A percentile compares a stretch with the other conserved stretches of the same genome.
Conservation (phyloP, 2,888 invertebrate species). For the Metallyticus violacea region DNA sequence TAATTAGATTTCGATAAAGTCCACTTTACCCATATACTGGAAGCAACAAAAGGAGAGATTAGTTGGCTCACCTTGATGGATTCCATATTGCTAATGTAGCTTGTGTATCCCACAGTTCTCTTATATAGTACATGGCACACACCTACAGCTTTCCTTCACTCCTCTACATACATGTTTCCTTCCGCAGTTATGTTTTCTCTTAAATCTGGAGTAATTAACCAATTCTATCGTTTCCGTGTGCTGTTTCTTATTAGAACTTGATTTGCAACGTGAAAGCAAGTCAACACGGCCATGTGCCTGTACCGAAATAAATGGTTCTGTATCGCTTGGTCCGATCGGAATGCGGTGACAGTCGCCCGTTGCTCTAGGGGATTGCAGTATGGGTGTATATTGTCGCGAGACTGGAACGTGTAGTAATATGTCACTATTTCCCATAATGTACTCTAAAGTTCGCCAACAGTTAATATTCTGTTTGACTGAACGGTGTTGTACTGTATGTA, state of each 20-base stretch:
- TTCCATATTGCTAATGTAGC: neutral
- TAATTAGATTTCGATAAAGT: too few relatives aligned
- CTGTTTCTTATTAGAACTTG: neutral
- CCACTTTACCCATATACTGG: too few relatives aligned
- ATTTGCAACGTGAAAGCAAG: neutral
- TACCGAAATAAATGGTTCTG: neutral
- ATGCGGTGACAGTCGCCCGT: neutral
- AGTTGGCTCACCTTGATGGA: neutral
- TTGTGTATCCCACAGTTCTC: neutral
- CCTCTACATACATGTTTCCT: neutral
- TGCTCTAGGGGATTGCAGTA: neutral
- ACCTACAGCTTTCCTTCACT: neutral
- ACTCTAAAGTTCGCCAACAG: too few relatives aligned
- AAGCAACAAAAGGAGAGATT: neutral
- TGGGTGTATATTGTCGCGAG: too few relatives aligned
- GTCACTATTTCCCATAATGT: too few relatives aligned
- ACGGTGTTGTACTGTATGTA: too few relatives aligned
- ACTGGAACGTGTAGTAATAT: neutral
- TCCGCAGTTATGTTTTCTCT: neutral
- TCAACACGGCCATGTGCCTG: neutral
- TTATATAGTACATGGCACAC: neutral
- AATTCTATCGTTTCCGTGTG: neutral
- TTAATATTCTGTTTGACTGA: too few relatives aligned
- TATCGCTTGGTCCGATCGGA: neutral
- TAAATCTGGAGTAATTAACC: neutral